Percentiles rank a stretch among this genome's conserved stretches.
Evolutionary conservation across 2,113 vertebrate genomes (phyloP).

Genomic region (Charina bottae): DNA sequence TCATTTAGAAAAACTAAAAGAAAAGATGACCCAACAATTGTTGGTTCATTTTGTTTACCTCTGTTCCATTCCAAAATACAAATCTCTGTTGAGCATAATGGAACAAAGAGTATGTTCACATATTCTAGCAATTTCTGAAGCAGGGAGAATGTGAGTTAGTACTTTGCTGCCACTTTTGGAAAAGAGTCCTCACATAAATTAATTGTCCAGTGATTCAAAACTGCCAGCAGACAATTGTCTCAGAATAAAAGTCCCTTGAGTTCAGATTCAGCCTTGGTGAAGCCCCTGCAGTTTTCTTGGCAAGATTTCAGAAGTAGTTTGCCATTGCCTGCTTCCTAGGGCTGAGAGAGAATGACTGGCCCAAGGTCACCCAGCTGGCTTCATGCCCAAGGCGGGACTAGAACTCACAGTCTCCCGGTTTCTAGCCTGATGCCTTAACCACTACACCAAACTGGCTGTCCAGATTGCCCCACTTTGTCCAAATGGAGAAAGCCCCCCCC

Average conservation of each 20-base stretch:
- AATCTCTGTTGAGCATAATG: neutral
- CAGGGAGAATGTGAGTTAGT: neutral
- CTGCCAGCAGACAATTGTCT: neutral
- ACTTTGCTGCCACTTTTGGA: neutral
- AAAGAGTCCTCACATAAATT: neutral
- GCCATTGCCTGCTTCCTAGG: neutral
- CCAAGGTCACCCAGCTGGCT: neutral
- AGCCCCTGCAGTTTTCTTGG: neutral
- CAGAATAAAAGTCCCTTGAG: neutral
- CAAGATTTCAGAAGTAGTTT: neutral
- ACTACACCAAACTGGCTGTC: neutral
- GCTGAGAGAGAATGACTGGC: neutral
- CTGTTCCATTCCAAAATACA: neutral
- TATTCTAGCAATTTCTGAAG: neutral
- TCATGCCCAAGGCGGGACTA: neutral
- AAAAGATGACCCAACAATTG: neutral
- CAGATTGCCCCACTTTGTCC: neutral
- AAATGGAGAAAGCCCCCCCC: neutral
- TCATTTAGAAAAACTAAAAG: too few relatives aligned
- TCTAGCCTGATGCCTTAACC: neutral
- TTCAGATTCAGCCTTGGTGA: neutral
- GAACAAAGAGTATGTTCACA: neutral
- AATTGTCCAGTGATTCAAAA: too few relatives aligned
- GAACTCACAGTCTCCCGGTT: neutral
- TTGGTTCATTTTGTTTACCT: neutral